A percentile compares a stretch with the other conserved stretches of the same genome.
Evolutionary conservation across 2,888 invertebrate genomes (phyloP).

Genomic region (Portevinia maculata): DNA sequence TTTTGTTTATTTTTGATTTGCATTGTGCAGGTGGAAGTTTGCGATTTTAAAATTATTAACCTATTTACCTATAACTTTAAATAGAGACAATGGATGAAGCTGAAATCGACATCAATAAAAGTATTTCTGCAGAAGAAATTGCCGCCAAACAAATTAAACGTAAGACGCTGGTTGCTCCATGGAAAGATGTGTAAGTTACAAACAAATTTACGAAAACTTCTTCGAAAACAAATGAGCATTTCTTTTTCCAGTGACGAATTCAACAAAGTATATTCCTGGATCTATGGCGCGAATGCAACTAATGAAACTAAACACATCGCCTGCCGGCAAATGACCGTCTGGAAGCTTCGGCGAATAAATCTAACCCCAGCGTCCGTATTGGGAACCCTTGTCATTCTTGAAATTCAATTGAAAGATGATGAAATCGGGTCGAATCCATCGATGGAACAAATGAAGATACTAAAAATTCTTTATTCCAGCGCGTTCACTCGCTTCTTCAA

Average conservation of each 20-base stretch:
- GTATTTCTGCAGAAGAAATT: background rate
- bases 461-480: conserved; percentile 79
- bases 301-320: conserved; percentile 75
- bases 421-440: background rate
- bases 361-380: conserved; percentile 81
- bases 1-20: conserved; percentile 41
- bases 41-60: background rate
- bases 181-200: conserved; percentile 79
- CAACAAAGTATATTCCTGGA: conserved; percentile 78
- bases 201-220: background rate
- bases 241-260: conserved; percentile 81
- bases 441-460: conserved; percentile 54
- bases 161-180: conserved; percentile 80
- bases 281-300: conserved; percentile 77
- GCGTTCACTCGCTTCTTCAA: conserved; percentile 82
- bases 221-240: too few relatives aligned
- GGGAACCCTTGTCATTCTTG: conserved; percentile 79
- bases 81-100: conserved; percentile 22
- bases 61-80: too few relatives aligned
- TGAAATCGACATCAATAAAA: background rate
- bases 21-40: too few relatives aligned
- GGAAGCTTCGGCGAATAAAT: conserved; percentile 80
- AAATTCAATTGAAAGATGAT: conserved; percentile 79
- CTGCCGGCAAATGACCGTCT: conserved; percentile 78
- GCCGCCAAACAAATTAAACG: conserved; percentile 74